Percentiles rank a stretch among this genome's conserved stretches.
phyloP scores from a whole-genome alignment of 2,888 invertebrate species.

The Anthophora plumipes region DNA sequence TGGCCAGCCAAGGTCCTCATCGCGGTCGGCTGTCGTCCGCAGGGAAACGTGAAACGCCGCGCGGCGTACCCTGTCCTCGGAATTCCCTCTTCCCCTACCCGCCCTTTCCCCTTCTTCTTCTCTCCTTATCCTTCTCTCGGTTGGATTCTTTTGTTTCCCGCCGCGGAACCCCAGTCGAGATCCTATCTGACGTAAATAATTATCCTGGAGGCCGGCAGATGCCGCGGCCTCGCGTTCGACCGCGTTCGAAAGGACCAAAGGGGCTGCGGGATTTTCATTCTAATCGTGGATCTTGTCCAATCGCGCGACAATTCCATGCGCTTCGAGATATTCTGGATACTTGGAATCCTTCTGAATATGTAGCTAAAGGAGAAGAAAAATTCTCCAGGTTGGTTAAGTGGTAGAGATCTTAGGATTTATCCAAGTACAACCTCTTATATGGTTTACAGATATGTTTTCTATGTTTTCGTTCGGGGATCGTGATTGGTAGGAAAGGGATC shows the following conservation, averaged over 20 bases:
- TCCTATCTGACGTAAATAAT: conserved; percentile 84
- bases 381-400: neutral
- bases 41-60: conserved; percentile 63
- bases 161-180: conserved; percentile 76
- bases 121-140: conserved; percentile 58
- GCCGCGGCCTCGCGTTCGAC: conserved; percentile 67
- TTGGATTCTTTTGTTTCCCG: conserved; percentile 82
- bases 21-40: conserved; percentile 58
- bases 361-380: conserved; percentile 7
- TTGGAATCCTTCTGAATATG: neutral
- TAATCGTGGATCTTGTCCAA: conserved; percentile 60
- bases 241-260: conserved; percentile 23
- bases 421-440: neutral
- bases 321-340: conserved; percentile 64
- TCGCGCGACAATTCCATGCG: conserved; percentile 37
- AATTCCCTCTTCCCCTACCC: conserved; percentile 55
- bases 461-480: neutral
- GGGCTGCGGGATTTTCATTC: conserved; percentile 71
- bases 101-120: too few species aligned
- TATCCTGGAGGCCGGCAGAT: conserved; percentile 79
- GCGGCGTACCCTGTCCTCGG: conserved; percentile 48
- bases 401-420: neutral
- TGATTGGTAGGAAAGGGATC: neutral
- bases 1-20: conserved; percentile 38
- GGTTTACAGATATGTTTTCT: neutral